These are phyloP conservation scores for Drosophila albomicans DNA, from an alignment of 1,140 invertebrate species.

Conservation along the genomic window DNA sequence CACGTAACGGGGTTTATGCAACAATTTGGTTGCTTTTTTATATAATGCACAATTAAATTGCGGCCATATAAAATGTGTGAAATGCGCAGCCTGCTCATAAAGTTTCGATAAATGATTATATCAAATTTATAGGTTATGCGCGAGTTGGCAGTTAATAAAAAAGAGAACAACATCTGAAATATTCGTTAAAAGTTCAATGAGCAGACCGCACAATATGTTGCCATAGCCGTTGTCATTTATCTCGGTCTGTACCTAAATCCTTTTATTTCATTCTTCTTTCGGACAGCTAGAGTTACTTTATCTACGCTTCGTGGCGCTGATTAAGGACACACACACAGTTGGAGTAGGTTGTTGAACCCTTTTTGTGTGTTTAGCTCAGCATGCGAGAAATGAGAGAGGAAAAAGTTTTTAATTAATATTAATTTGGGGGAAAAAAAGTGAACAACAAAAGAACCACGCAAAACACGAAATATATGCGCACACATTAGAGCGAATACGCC, in stretches of 20 bases:
- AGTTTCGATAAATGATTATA: not conserved
- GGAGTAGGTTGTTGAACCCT: constrained; percentile 58
- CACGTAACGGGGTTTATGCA: constrained; percentile 72
- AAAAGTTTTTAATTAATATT: constrained; percentile 74
- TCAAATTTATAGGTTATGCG: not conserved
- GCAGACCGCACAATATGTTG: not conserved
- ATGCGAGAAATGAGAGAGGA: constrained; percentile 7
- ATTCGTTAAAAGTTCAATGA: not conserved
- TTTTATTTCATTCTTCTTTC: constrained; percentile 2
- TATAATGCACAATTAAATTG: constrained; percentile 66
- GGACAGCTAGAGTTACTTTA: not conserved
- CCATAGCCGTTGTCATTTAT: not conserved
- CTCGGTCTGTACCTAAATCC: not conserved
- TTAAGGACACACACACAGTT: not conserved
- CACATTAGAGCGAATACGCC: constrained; percentile 2
- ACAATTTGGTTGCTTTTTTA: constrained; percentile 64
- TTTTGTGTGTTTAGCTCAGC: not conserved
- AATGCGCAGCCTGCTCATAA: constrained; percentile 1
- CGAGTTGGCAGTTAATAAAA: not conserved
- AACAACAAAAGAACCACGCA: constrained; percentile 24
- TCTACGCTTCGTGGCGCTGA: not conserved
- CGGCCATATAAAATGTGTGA: constrained; percentile 10
- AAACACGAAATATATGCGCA: constrained; percentile 15
- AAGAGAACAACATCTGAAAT: not conserved
- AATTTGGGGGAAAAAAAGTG: constrained; percentile 39